Percentiles rank a stretch among this genome's conserved stretches.
Conservation (phyloP, 2,113 vertebrate genomes). For the Cromileptes altivelis region DNA sequence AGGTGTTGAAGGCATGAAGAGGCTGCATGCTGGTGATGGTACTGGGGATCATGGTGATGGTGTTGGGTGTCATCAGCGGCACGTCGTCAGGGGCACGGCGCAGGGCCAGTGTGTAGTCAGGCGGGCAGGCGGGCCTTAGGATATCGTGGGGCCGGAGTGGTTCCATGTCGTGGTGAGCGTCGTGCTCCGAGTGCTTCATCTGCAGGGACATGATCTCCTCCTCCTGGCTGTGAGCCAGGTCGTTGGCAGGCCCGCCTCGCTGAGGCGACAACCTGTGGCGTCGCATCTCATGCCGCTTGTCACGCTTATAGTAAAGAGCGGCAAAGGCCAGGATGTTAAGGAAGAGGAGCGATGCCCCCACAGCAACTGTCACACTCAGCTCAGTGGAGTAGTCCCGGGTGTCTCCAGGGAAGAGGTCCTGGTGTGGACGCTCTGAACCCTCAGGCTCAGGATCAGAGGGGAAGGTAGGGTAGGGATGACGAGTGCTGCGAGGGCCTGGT, state of each 20-base stretch:
- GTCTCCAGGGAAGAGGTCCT: slow-evolving; percentile 88
- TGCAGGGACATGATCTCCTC: slow-evolving; percentile 95
- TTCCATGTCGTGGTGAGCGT: slow-evolving; percentile 88
- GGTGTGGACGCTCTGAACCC: slow-evolving; percentile 83
- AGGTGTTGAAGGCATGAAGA: slow-evolving; percentile 92
- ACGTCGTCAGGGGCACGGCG: slow-evolving; percentile 93
- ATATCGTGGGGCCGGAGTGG: slow-evolving; percentile 90
- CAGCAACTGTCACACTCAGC: slow-evolving; percentile 92
- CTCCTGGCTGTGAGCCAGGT: slow-evolving; percentile 91
- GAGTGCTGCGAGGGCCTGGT: slow-evolving; percentile 81
- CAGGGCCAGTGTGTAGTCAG: slow-evolving; percentile 93
- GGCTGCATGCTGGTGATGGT: slow-evolving; percentile 91
- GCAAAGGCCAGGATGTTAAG: slow-evolving; percentile 96
- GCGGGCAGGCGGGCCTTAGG: slow-evolving; percentile 91
- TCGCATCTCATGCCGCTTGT: slow-evolving; percentile 91
- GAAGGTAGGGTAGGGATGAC: slow-evolving; percentile 86
- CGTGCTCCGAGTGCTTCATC: slow-evolving; percentile 91
- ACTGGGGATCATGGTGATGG: slow-evolving; percentile 95
- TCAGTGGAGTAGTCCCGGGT: slow-evolving; percentile 94
- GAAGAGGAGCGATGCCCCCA: slow-evolving; percentile 93
- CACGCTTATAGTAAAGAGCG: slow-evolving; percentile 94
- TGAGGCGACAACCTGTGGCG: slow-evolving; percentile 90
- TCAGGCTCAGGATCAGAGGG: slow-evolving; percentile 84
- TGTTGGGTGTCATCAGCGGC: slow-evolving; percentile 91
- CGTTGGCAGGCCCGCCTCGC: slow-evolving; percentile 87